Base-by-base conservation (phyloP, 2,888 invertebrate genomes). In the Cartodere bifasciata region DNA sequence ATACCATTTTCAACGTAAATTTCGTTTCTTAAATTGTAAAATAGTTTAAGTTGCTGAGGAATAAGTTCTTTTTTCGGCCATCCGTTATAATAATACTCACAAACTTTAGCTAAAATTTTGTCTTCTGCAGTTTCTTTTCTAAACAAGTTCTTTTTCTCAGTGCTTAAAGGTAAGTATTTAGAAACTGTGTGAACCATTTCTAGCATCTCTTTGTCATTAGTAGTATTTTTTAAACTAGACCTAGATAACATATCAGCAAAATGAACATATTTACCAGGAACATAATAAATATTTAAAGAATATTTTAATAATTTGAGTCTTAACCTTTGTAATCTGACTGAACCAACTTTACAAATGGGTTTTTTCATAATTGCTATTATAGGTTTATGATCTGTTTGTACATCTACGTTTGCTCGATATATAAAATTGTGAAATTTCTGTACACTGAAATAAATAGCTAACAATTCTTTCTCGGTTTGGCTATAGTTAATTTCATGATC, bases 401-500 rank as follows among this genome's bases (percentile, higher is more conserved):
- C 40, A 26, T 41, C 37, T 9, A 37, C 38, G 2, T 29, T 21
- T n/a, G 6, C 6, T 5, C 26, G 3, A 32, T 42, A 42, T 15
- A 43, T 39, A 30, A 37, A 42, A 25, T 41, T 16, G 28, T 44
- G 36, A 29, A 39, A 40, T 32, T 41, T 43, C 28, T 39, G 35
- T n/a, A 31, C 32, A 14, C 37, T 29, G 30, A 24, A 42, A 23
- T 36, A 39, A 12, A 41, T 38, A 5, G 37, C 13, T 7, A 41
- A 23, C 16, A 43, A 21, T 26, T 41, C 39, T 33, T 40, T 43
- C 29, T 41, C 39, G 1, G 43, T 42, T 23, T 36, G 36, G 16
- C 36, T 36, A 20, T 35, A 35, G 23, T 36, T 33, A 4, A 36
- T 14, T 22, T 36, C 33, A 25, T 34, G 31, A 6, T 36, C 30